Base-by-base conservation (phyloP, 2,888 invertebrate genomes). In the Zygothrica quintamaculata region DNA sequence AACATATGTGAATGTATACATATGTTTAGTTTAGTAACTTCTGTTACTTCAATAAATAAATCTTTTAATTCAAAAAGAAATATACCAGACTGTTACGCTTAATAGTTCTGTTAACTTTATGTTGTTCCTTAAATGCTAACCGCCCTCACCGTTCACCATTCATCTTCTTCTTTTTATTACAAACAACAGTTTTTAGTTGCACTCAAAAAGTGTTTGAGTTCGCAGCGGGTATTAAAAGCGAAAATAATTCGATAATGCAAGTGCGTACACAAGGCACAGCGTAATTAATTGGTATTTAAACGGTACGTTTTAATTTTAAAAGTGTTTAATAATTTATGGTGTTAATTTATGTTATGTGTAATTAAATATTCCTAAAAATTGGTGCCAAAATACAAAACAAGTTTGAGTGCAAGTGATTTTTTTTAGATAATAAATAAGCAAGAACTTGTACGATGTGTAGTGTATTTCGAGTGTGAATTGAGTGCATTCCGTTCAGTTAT, bases 391-490 rank as follows among this genome's bases (percentile, higher is more conserved):
- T 47, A 42, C 12, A 64, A 44, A 46, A 31, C 37, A 43, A 55
- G 42, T 55, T 25, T 13, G 8, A 48, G 52, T 48, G 43, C 13
- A 34, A 13, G 26, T 13, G 36, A 12, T n/a, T 29, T 13, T n/a
- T 29, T 13, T 11, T 16, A 34, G 22, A 3, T n/a, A 43, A 22
- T 11, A 25, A 43, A 57, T 51, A 42, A 51, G 26, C 33, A 52
- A 42, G 4, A 57, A 50, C 52, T 3, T 9, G 13, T 12, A 3
- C 37, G 34, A 39, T 29, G 33, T 60, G 59, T 34, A 42, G 11
- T 22, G 42, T 18, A 50, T 22, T 39, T 70, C 5, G 59, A 70
- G 71, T 71, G 40, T 34, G 6, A 60, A 71, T 65, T 73, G 76
- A 72, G 72, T 65, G 65, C 18, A 71, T 60, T 70, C 34, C 2